Conservation (phyloP, 2,113 vertebrate species). For the Lathamus discolor region DNA sequence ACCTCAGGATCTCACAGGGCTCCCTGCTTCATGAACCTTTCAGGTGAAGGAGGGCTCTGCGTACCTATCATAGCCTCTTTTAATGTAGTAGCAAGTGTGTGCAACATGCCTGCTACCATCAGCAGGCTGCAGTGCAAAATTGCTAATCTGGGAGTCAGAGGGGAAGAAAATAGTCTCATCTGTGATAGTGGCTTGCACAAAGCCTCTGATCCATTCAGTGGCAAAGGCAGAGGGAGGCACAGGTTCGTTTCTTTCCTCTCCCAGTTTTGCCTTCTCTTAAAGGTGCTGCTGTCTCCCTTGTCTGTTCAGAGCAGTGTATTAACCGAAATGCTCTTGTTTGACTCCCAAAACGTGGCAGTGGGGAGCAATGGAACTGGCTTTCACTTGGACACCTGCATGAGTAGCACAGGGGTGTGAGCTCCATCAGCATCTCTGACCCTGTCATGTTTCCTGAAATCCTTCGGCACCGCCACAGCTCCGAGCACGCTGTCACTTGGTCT, state of each 20-base stretch:
- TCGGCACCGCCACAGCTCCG: fast-evolving
- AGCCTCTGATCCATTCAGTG: background rate
- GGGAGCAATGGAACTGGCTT: background rate
- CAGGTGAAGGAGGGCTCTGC: background rate
- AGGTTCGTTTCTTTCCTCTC: background rate
- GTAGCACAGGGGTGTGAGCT: background rate
- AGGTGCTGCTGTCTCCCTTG: background rate
- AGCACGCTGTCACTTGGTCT: background rate
- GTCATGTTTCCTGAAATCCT: background rate
- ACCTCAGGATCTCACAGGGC: fast-evolving
- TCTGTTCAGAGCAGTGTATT: background rate
- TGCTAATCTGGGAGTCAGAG: background rate
- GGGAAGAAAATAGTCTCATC: background rate
- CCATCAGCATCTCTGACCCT: background rate
- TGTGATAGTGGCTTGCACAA: background rate
- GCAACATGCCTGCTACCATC: background rate
- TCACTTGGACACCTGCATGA: background rate
- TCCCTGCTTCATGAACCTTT: background rate
- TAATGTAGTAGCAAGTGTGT: background rate
- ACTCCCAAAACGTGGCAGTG: background rate
- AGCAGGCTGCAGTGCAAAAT: background rate
- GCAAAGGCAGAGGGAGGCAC: background rate
- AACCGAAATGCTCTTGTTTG: background rate
- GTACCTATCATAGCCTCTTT: background rate
- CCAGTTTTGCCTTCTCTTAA: background rate